These are phyloP conservation scores for Sphyrna mokarran DNA, from an alignment of 2,113 vertebrate genomes.

Conservation along the genomic window DNA sequence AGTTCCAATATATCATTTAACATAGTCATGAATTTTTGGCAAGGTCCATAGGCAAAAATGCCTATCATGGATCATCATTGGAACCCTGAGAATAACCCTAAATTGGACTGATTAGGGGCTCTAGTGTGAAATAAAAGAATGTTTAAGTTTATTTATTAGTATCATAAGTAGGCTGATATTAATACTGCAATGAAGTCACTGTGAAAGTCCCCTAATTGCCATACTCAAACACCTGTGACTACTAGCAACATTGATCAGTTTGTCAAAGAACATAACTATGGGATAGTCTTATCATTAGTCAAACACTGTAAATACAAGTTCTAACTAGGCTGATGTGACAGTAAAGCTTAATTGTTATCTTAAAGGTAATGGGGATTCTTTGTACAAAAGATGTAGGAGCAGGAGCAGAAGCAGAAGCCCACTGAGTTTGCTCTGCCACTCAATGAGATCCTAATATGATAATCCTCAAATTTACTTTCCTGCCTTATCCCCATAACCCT, in stretches of 20 bases:
- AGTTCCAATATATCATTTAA: background rate
- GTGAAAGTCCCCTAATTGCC: no score
- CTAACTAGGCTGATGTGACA: background rate
- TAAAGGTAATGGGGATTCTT: background rate
- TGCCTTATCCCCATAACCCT: no score
- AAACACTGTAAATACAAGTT: background rate
- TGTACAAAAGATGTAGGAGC: background rate
- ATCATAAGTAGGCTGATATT: no score
- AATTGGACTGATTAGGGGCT: constrained; percentile 96
- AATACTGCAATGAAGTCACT: no score
- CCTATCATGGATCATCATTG: constrained; percentile 39
- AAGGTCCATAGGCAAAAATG: background rate
- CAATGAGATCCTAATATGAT: no score
- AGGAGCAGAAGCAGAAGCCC: no score
- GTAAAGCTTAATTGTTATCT: background rate
- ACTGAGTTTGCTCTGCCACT: no score
- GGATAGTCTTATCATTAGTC: background rate
- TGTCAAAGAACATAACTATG: background rate
- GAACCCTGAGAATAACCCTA: constrained; percentile 98
- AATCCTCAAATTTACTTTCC: no score
- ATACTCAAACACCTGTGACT: background rate
- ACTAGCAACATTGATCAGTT: background rate
- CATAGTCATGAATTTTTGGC: background rate
- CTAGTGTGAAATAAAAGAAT: constrained; percentile 77
- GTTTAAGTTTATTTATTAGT: background rate